Evolutionary conservation across 2,888 invertebrate species (phyloP), one percentile per base, ranked within the genome.

Genomic region (Abrostola tripartita): DNA sequence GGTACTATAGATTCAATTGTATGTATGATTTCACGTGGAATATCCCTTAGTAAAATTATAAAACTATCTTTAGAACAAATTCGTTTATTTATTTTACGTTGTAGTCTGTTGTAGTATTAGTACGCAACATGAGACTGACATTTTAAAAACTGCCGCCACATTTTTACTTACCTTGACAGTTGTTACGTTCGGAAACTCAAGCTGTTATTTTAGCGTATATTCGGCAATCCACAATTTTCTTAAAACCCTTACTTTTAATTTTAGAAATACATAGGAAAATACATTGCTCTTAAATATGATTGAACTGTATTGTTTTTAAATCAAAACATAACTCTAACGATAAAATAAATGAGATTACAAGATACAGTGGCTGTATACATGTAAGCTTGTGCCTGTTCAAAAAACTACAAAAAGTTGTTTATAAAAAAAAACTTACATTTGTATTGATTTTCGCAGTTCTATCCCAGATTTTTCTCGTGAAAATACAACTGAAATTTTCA

Each of bases 391-490:
- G 84, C 77, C 80, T 8, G 65, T n/a, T 12, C 55, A 55, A 58
- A 71, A 76, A 81, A 81, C 73, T 76, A 85, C 83, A 85, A 84
- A 81, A 81, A 82, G 85, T 86, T 90, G 88, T 90, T 87, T 90
- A 90, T 86, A 85, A 88, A 90, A 90, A 88, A 91, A 84, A 92
- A 85, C 75, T 81, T 78, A 79, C 83, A 85, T 83, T 88, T 90
- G 90, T 94, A 94, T 94, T 92, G 93, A 94, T 94, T 94, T 94
- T 93, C 88, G 74, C 82, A 82, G 85, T 81, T 77, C 80, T 81
- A 79, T 82, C 84, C 85, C 84, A 81, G 84, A 78, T 84, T 86
- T 83, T 88, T 81, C 82, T 80, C 66, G 84, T 70, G 79, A 85
- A 88, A 84, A 81, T 76, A 82, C 81, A 57, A 71, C 74, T 76